phyloP scores from a whole-genome alignment of 2,888 invertebrate species.

The Blastobasis adustella region DNA sequence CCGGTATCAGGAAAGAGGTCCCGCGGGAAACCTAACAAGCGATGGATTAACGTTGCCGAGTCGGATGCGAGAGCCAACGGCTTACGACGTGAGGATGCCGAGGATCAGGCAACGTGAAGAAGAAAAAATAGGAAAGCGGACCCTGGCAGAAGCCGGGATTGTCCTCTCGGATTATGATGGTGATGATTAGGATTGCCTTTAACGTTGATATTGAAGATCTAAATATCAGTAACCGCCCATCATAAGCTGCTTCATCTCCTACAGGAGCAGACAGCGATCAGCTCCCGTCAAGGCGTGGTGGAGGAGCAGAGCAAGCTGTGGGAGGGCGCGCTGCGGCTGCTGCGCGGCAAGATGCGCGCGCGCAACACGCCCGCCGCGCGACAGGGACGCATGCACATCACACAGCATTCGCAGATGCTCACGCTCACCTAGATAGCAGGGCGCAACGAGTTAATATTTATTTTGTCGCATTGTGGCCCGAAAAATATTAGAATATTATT shows the following conservation, averaged over 20 bases:
- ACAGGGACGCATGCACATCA: conserved; percentile 75
- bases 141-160: too few species aligned
- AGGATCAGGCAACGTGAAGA: too few species aligned
- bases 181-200: neutral
- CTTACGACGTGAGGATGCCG: too few species aligned
- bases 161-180: too few species aligned
- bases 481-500: too few species aligned
- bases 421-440: conserved; percentile 54
- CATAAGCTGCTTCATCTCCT: conserved; percentile 5
- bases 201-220: neutral
- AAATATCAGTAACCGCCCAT: neutral
- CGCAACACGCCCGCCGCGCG: conserved; percentile 65
- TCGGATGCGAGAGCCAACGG: too few species aligned
- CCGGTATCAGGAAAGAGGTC: too few species aligned
- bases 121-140: too few species aligned
- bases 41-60: too few species aligned
- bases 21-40: too few species aligned
- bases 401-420: conserved; percentile 77
- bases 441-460: too few species aligned
- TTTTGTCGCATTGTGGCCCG: too few species aligned
- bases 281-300: conserved; percentile 61
- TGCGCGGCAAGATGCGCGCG: conserved; percentile 72
- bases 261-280: conserved; percentile 62
- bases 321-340: conserved; percentile 59
- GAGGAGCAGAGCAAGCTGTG: conserved; percentile 62